Percentiles rank a stretch among this genome's conserved stretches.
Conservation (phyloP, 2,113 vertebrate genomes). For the Heloderma charlesbogerti region DNA sequence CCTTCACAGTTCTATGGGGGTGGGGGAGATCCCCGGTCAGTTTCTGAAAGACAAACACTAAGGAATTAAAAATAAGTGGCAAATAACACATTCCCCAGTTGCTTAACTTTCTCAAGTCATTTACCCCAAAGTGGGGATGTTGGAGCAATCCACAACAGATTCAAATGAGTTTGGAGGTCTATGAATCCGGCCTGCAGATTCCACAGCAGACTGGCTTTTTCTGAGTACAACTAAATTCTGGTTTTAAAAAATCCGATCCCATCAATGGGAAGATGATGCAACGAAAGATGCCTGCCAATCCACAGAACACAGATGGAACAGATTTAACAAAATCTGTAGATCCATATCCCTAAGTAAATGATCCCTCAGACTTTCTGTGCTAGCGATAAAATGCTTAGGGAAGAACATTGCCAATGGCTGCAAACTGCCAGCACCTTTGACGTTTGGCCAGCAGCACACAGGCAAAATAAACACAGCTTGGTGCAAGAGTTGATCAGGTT, state of each 20-base stretch:
- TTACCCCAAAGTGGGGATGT: neutral
- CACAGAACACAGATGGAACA: no score
- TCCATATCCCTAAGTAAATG: no score
- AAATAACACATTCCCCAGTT: neutral
- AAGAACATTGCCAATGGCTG: neutral
- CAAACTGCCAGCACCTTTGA: neutral
- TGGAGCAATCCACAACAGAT: no score
- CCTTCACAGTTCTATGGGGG: neutral
- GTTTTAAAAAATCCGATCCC: no score
- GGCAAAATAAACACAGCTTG: neutral
- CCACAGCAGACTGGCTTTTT: no score
- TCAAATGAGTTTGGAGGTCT: no score
- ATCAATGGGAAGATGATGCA: no score
- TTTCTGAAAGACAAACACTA: neutral
- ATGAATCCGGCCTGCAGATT: no score
- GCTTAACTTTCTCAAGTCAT: neutral
- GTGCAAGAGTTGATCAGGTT: neutral
- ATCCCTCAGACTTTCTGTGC: neutral
- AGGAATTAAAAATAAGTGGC: neutral
- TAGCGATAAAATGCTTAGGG: neutral
- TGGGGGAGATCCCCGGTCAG: neutral
- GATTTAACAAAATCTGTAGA: no score
- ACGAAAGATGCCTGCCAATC: no score
- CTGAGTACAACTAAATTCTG: no score
- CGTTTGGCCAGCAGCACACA: neutral